phyloP scores from a whole-genome alignment of 2,113 vertebrate species.

The Pangasianodon gigas region DNA sequence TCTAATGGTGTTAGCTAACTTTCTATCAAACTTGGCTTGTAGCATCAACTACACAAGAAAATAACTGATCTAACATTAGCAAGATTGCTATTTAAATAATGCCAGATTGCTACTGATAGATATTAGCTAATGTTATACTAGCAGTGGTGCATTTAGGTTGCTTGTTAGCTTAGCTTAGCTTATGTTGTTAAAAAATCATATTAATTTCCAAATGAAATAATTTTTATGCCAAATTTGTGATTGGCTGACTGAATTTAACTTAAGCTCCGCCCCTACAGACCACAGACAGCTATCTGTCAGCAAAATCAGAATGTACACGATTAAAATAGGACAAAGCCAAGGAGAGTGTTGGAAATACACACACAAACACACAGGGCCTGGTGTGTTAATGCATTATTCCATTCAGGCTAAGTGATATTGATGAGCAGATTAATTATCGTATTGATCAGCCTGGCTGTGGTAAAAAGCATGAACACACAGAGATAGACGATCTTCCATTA shows the following conservation, averaged over 20 bases:
- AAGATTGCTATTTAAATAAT: background rate
- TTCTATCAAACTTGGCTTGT: background rate
- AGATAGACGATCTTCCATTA: constrained; percentile 1
- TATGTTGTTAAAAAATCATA: background rate
- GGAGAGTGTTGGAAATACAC: background rate
- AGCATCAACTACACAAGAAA: background rate
- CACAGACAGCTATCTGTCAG: background rate
- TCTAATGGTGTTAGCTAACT: background rate
- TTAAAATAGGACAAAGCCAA: background rate
- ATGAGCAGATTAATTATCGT: constrained; percentile 22
- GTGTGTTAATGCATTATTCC: constrained; percentile 21
- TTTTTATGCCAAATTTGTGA: no score
- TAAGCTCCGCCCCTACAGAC: background rate
- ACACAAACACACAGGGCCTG: background rate
- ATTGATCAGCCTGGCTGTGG: constrained; percentile 2
- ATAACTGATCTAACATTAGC: background rate
- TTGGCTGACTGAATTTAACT: background rate
- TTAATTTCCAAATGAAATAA: background rate
- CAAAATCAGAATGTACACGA: background rate
- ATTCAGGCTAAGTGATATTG: constrained; percentile 3
- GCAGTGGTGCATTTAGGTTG: background rate
- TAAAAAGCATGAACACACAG: background rate
- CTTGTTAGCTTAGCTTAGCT: background rate
- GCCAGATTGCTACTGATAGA: background rate
- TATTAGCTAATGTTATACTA: background rate